These are phyloP conservation scores for Silurus asotus DNA, from an alignment of 2,113 vertebrate genomes.

Conservation along the genomic window DNA sequence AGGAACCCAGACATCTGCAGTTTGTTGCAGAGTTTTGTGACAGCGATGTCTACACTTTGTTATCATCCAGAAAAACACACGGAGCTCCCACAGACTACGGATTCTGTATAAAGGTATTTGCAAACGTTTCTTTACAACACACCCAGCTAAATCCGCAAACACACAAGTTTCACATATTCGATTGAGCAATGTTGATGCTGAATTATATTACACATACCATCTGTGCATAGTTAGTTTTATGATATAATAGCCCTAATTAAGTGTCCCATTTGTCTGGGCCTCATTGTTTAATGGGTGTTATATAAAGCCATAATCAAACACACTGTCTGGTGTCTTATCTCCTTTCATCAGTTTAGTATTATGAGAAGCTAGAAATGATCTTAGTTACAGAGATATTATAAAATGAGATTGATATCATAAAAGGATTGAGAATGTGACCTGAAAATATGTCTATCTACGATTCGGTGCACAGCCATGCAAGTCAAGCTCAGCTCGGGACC, in stretches of 20 bases:
- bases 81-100: conserved; percentile 88
- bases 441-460: conserved; percentile 4
- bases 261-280: conserved; percentile 33
- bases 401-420: conserved; percentile 5
- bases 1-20: conserved; percentile 97
- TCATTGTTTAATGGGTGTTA: conserved; percentile 37
- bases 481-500: conserved; percentile 85
- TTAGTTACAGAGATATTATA: not conserved
- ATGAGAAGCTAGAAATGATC: not conserved
- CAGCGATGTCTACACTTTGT: conserved; percentile 86
- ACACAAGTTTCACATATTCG: conserved; percentile 5
- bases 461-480: conserved; percentile 79
- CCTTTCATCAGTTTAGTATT: conserved; percentile 22
- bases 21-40: conserved; percentile 93
- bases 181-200: conserved; percentile 21
- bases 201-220: conserved; percentile 33
- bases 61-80: conserved; percentile 86
- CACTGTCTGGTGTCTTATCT: conserved; percentile 48
- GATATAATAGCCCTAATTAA: conserved; percentile 47
- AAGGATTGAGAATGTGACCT: not conserved
- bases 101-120: conserved; percentile 94
- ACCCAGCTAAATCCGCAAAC: conserved; percentile 11
- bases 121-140: not conserved
- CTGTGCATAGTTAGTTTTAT: conserved; percentile 33
- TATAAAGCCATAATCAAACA: conserved; percentile 45